Evolutionary conservation across 2,797 vertebrate genomes (phyloP), one percentile per base, ranked within the genome.

Genomic region (Artibeus jamaicensis): DNA sequence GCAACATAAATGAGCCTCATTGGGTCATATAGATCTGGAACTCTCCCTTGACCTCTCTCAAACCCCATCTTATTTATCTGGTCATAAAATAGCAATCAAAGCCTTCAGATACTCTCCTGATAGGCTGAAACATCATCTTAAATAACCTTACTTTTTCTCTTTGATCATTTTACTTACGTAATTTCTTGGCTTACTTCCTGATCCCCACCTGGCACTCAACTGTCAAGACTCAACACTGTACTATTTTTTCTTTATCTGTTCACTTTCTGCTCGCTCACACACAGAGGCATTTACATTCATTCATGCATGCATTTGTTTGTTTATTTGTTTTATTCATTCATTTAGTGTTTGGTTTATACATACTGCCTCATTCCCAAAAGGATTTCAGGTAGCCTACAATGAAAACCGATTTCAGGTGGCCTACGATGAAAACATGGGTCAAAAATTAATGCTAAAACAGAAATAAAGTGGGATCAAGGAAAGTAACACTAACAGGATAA

Each of bases 21-120:
- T 86, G 50, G 7, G 37, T 86, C 84, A 74, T 53, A 70, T 8
- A 79, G 42, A 55, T 57, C 70, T 96, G 73, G 78, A 93, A 95
- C 16, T 77, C 34, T 3, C 6, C 62, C 26, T n/a, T 50, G 14
- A 37, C 74, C 42, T 89, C 71, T 93, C 74, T 91, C 86, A 74
- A 87, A 37, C 83, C 8, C 3, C 55, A 48, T 78, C 29, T 59
- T 82, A 92, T 24, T 87, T 65, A 85, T 89, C 67, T 95, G 26
- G 16, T 70, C 85, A 91, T 94, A 91, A 96, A 95, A 94, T 88
- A 89, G 50, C 94, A 93, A 86, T 83, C 32, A 32, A 62, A 15
- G 32, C 22, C n/a, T 93, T 85, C 77, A 42, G 83, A 55, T 76
- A 79, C 32, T 87, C 32, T 55, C 21, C 37, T 83, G 3, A 85